Base-by-base conservation (phyloP, 2,797 vertebrate species). In the Fundulus diaphanus region DNA sequence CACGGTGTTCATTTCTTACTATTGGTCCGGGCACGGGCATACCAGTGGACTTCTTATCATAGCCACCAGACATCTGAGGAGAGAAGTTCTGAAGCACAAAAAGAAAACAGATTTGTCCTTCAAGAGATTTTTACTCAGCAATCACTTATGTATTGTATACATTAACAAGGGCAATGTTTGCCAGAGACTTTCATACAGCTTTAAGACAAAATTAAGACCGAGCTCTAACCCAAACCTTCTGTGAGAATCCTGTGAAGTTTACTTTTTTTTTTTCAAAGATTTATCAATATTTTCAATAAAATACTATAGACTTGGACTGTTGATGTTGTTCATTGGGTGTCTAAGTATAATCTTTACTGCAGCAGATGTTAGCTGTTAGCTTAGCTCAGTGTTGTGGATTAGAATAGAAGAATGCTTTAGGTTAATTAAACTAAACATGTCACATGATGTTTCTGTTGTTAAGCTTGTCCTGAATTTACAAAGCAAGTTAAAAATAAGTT, bases 21-120 rank as follows among this genome's bases (percentile, higher is more conserved):
- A 99, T 98, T 75, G 98, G 98, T 70, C 98, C 98, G 59, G 96
- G 96, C 82, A 98, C 93, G 0, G 97, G 82, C 78, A 98, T 92
- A 78, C 85, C 93, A 76, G 89, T 76, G 0, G 97, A 97, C 92
- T 99, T 99, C 81, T 98, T 97, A 24, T 97, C 97, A 2, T 96
- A 99, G 83, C 97, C 97, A 2, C 95, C 95, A 88, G 97, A 96
- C 96, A 99, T 95, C 83, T 99, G 98, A 96, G 97, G 90, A 94
- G 97, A 96, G 90, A 97, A 98, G 97, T 99, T 99, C 98, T 99
- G 92, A 1, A n/a, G 6, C 63, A 66, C 37, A 85, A 74, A 78
- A 75, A 68, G 8, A 79, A 75, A 84, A 59, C 24, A 71, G 8
- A 71, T 15, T 20, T 68, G 44, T 49, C 27, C 8, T 31, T 42